These are phyloP conservation scores for Pseudomugil tenellus DNA, from an alignment of 2,797 vertebrate genomes.

Conservation along the genomic window DNA sequence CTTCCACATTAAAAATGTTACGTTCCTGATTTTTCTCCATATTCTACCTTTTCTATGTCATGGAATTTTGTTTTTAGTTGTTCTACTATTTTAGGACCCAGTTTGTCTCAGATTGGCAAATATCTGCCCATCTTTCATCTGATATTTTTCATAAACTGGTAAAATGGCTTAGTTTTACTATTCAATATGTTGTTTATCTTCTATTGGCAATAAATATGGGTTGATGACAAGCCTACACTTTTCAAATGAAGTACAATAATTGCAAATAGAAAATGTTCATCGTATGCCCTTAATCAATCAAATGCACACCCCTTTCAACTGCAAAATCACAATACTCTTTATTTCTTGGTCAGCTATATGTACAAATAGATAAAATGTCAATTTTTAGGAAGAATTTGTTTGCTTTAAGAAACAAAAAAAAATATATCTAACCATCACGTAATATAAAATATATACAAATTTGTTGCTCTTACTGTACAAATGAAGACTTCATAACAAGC, in stretches of 20 bases:
- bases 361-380: slow-evolving; percentile 67
- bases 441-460: slow-evolving; percentile 84
- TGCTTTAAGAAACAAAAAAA: slow-evolving; percentile 84
- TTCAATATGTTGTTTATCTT: not conserved
- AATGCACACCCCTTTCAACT: not conserved
- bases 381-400: slow-evolving; percentile 32
- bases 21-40: too few species aligned
- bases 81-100: too few species aligned
- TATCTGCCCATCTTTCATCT: not conserved
- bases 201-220: not conserved
- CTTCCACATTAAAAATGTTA: too few species aligned
- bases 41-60: too few species aligned
- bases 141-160: not conserved
- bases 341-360: slow-evolving; percentile 61
- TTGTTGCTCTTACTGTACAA: slow-evolving; percentile 48
- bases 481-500: slow-evolving; percentile 31
- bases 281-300: not conserved
- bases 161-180: not conserved
- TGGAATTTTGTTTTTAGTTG: too few species aligned
- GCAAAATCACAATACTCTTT: slow-evolving; percentile 54
- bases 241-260: too few species aligned
- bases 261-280: too few species aligned
- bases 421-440: slow-evolving; percentile 78
- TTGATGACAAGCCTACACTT: too few species aligned
- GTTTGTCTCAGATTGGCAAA: too few species aligned